phyloP scores from a whole-genome alignment of 2,888 invertebrate species.

The Cyclophora punctaria region DNA sequence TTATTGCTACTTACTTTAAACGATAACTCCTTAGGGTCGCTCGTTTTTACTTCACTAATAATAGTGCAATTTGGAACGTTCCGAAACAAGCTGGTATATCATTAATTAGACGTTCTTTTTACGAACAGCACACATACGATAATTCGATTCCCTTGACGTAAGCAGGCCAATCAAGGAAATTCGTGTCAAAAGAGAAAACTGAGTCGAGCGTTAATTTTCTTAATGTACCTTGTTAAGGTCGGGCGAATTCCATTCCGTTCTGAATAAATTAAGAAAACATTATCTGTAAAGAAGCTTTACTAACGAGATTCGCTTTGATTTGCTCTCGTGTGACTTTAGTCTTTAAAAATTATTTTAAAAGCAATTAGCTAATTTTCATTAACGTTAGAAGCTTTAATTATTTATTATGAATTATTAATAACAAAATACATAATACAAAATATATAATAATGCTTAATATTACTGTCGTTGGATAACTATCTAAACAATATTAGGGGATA shows the following conservation, averaged over 20 bases:
- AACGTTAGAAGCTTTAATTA: too few species aligned
- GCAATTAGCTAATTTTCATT: too few species aligned
- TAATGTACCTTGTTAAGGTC: constrained; percentile 62
- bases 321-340: too few species aligned
- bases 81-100: constrained; percentile 3
- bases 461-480: too few species aligned
- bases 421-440: too few species aligned
- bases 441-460: too few species aligned
- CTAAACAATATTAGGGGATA: too few species aligned
- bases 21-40: constrained; percentile 51
- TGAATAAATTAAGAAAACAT: constrained; percentile 59
- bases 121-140: constrained; percentile 33
- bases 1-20: constrained; percentile 70
- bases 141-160: constrained; percentile 47
- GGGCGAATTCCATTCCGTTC: constrained; percentile 41
- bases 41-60: constrained; percentile 48
- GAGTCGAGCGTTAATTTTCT: constrained; percentile 62
- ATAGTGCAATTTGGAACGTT: constrained; percentile 10
- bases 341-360: too few species aligned
- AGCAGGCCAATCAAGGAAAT: constrained; percentile 58
- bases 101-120: constrained; percentile 11
- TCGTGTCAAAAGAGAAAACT: constrained; percentile 49
- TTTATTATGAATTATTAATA: too few species aligned
- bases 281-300: constrained; percentile 37
- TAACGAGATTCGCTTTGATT: constrained; percentile 33